Conservation (phyloP, 1,140 invertebrate genomes). For the Habropoda laboriosa region DNA sequence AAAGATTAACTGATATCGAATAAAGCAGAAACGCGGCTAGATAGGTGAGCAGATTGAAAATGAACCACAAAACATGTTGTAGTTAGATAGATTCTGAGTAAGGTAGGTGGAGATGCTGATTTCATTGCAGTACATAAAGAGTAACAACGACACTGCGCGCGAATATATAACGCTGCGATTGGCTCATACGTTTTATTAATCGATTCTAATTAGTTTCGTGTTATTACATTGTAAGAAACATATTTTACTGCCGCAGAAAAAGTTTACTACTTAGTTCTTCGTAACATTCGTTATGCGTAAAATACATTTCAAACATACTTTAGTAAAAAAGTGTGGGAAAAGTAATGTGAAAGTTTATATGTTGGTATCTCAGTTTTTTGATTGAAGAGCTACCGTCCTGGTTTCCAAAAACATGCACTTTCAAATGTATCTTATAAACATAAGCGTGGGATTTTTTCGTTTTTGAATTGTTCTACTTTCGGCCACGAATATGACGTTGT, state of each 20-base stretch:
- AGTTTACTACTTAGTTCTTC: neutral
- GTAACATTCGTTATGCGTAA: neutral
- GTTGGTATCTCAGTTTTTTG: slow-evolving; percentile 1
- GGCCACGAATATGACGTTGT: neutral
- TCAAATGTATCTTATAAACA: neutral
- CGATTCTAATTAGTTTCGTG: neutral
- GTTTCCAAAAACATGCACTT: slow-evolving; percentile 2
- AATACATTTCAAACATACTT: neutral
- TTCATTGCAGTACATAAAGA: neutral
- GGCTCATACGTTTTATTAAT: neutral
- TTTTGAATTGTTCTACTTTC: neutral
- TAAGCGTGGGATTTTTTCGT: neutral
- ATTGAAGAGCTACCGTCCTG: neutral
- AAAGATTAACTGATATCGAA: neutral
- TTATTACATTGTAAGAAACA: neutral
- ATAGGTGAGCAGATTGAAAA: neutral
- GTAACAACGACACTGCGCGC: neutral
- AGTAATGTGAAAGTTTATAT: neutral
- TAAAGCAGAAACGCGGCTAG: too few species aligned
- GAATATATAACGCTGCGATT: neutral
- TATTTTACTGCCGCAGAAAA: too few species aligned
- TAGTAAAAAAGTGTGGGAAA: neutral
- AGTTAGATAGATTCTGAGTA: slow-evolving; percentile 4
- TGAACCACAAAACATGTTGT: slow-evolving; percentile 5
- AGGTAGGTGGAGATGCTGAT: neutral